These are phyloP conservation scores for Orchestes rusci DNA, from an alignment of 2,888 invertebrate species.

Conservation along the genomic window DNA sequence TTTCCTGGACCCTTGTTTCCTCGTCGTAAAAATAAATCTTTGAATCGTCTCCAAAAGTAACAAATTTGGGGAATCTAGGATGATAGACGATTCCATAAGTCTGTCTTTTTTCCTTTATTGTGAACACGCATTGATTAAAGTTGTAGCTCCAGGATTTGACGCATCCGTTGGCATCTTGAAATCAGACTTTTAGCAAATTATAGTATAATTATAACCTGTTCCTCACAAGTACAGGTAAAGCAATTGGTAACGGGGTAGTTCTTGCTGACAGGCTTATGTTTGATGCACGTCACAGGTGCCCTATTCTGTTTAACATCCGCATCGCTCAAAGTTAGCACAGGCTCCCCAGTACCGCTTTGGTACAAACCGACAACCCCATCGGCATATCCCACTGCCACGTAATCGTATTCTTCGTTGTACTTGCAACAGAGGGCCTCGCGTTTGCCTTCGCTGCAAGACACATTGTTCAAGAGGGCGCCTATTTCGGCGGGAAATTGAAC, in stretches of 20 bases:
- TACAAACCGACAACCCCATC: conserved; percentile 55
- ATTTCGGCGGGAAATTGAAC: no score
- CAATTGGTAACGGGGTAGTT: conserved; percentile 54
- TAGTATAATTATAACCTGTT: neutral
- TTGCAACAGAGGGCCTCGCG: conserved; percentile 31
- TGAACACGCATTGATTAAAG: conserved; percentile 55
- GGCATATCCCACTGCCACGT: conserved; percentile 53
- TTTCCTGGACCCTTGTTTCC: conserved; percentile 57
- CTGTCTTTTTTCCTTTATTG: conserved; percentile 59
- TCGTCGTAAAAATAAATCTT: conserved; percentile 61
- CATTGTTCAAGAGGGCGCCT: no score
- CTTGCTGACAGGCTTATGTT: conserved; percentile 53
- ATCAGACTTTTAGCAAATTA: conserved; percentile 1
- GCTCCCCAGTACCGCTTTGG: conserved; percentile 46
- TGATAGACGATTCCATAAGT: conserved; percentile 57
- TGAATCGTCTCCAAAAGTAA: conserved; percentile 58
- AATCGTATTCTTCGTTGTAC: conserved; percentile 54
- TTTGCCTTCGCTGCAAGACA: conserved; percentile 27
- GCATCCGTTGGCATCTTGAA: conserved; percentile 57
- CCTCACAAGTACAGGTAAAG: conserved; percentile 53
- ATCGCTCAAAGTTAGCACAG: conserved; percentile 48
- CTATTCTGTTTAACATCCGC: conserved; percentile 39
- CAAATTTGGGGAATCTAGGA: conserved; percentile 50
- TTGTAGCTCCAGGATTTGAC: conserved; percentile 65
- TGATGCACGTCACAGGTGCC: conserved; percentile 54